These are phyloP conservation scores for Drosophila emarginata DNA, from an alignment of 2,888 invertebrate genomes.

Conservation along the genomic window DNA sequence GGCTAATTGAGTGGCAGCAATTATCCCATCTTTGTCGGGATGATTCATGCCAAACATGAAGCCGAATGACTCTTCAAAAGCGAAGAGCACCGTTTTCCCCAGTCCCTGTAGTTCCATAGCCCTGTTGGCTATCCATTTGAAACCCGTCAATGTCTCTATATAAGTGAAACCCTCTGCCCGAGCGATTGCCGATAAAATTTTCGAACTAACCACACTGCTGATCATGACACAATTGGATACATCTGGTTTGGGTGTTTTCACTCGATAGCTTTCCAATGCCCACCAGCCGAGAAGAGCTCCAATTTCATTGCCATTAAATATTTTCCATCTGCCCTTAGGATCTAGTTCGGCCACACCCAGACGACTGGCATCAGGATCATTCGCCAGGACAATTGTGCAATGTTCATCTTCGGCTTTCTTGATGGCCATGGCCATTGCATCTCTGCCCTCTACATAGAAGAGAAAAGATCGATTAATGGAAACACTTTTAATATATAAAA, in stretches of 20 bases:
- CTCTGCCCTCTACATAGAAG: slow-evolving; percentile 87
- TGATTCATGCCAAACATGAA: slow-evolving; percentile 95
- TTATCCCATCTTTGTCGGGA: slow-evolving; percentile 98
- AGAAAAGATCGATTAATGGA: not conserved
- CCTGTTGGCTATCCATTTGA: slow-evolving; percentile 99
- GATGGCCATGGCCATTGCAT: slow-evolving; percentile 89
- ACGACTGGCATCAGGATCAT: slow-evolving; percentile 99
- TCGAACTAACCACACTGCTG: slow-evolving; percentile 97
- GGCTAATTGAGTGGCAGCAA: slow-evolving; percentile 91
- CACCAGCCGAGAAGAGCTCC: slow-evolving; percentile 98
- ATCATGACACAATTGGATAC: slow-evolving; percentile 90
- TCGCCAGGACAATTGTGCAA: slow-evolving; percentile 92
- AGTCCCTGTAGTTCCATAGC: slow-evolving; percentile 87
- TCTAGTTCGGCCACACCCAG: slow-evolving; percentile 96
- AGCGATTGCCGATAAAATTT: slow-evolving; percentile 93
- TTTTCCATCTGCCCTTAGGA: slow-evolving; percentile 78
- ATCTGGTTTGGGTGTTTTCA: slow-evolving; percentile 80
- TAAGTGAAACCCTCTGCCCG: slow-evolving; percentile 89
- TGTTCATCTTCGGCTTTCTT: slow-evolving; percentile 89
- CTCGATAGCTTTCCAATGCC: slow-evolving; percentile 87
- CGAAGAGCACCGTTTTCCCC: slow-evolving; percentile 93
- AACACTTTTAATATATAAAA: not conserved
- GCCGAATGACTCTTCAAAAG: slow-evolving; percentile 99
- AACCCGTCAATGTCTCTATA: slow-evolving; percentile 97
- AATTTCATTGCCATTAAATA: slow-evolving; percentile 96